These are phyloP conservation scores for Drosophila infuscata DNA, from an alignment of 2,888 invertebrate species.

Conservation along the genomic window DNA sequence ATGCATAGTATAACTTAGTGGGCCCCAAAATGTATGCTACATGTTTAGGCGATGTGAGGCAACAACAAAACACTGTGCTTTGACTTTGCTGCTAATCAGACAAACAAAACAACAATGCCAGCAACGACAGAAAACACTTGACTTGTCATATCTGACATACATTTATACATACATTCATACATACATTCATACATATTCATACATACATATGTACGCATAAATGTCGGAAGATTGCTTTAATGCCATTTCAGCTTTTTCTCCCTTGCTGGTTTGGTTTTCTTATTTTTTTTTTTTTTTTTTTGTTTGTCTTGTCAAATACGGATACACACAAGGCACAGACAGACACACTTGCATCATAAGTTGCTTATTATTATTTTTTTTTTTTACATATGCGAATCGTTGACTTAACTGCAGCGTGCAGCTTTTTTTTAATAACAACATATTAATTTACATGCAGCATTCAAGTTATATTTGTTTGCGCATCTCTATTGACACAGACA, in stretches of 20 bases:
- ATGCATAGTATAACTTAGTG: not conserved
- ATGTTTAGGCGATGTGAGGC: not conserved
- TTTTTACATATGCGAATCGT: not conserved
- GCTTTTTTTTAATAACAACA: not conserved
- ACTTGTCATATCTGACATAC: slow-evolving; percentile 80
- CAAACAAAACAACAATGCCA: slow-evolving; percentile 37
- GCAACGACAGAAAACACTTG: slow-evolving; percentile 70
- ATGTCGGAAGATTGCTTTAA: slow-evolving; percentile 77
- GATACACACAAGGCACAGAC: not conserved
- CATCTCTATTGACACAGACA: slow-evolving; percentile 1
- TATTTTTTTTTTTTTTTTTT: not conserved
- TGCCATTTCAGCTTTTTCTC: not conserved
- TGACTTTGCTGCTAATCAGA: slow-evolving; percentile 28
- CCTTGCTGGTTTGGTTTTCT: not conserved
- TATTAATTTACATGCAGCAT: not conserved
- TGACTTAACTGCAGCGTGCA: not conserved
- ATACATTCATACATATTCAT: not conserved
- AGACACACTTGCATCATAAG: not conserved
- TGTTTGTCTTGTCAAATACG: not conserved
- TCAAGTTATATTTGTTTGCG: not conserved
- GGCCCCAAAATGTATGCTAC: slow-evolving; percentile 32
- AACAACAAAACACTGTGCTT: slow-evolving; percentile 4
- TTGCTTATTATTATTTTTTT: not conserved
- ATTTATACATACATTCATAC: not conserved
- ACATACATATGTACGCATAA: slow-evolving; percentile 17